phyloP scores from a whole-genome alignment of 1,140 invertebrate species.

The Parasteatoda tepidariorum region DNA sequence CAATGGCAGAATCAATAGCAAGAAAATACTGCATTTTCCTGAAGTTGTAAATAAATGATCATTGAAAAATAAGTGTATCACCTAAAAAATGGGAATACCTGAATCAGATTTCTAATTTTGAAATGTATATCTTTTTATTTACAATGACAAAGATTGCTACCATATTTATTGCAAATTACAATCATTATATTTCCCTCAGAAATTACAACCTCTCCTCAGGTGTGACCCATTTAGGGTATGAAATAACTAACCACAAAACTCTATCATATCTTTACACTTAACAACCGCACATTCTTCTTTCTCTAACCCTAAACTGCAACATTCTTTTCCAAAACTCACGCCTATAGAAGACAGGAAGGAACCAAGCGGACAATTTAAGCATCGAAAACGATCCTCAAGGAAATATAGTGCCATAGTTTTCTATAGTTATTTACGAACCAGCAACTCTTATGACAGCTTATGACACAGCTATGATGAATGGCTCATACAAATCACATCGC shows the following conservation, averaged over 20 bases:
- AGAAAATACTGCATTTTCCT: too few species aligned
- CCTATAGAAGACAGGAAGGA: background rate
- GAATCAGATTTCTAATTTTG: too few species aligned
- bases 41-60: too few species aligned
- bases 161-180: too few species aligned
- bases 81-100: too few species aligned
- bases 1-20: too few species aligned
- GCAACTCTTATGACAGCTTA: conserved; percentile 21
- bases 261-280: background rate
- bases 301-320: background rate
- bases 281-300: background rate
- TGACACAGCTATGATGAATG: conserved; percentile 35
- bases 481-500: conserved; percentile 30
- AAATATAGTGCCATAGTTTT: background rate
- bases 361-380: background rate
- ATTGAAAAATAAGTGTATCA: too few species aligned
- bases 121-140: too few species aligned
- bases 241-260: background rate
- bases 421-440: conserved; percentile 36
- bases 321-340: background rate
- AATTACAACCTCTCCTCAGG: too few species aligned
- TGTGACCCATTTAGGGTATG: too few species aligned
- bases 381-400: background rate
- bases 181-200: too few species aligned
- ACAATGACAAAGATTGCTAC: too few species aligned